Conservation (phyloP, 2,113 vertebrate species). For the Pampusana beccarii region DNA sequence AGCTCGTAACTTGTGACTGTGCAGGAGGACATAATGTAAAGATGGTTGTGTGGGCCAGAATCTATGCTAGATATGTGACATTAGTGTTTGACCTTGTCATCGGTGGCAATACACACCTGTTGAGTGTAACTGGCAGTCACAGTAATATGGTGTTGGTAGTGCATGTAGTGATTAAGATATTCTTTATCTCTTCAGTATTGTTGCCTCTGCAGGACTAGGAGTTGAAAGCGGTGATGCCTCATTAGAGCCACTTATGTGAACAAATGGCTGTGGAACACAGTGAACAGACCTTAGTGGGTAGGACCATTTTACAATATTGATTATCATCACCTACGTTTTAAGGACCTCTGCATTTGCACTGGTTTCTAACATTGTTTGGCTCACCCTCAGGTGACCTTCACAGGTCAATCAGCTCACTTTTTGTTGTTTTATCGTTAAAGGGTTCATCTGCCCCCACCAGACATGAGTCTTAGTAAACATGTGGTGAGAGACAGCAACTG, state of each 20-base stretch:
- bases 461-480: background rate
- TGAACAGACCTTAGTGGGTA: background rate
- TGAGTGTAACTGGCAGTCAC: background rate
- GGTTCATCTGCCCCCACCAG: background rate
- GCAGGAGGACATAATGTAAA: background rate
- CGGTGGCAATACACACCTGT: background rate
- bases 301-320: background rate
- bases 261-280: background rate
- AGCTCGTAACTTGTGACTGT: background rate
- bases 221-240: background rate
- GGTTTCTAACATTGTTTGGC: background rate
- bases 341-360: background rate
- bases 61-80: background rate
- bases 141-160: background rate
- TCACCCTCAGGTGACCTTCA: background rate
- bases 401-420: background rate
- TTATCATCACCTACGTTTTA: fast-evolving
- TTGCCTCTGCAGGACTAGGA: background rate
- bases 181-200: background rate
- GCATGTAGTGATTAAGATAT: background rate
- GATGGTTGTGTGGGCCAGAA: background rate
- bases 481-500: background rate
- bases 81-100: background rate
- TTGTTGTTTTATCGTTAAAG: background rate
- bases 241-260: fast-evolving